A percentile compares a stretch with the other conserved stretches of the same genome.
These are phyloP conservation scores for Cydia splendana DNA, from an alignment of 1,140 invertebrate genomes.

Conservation along the genomic window DNA sequence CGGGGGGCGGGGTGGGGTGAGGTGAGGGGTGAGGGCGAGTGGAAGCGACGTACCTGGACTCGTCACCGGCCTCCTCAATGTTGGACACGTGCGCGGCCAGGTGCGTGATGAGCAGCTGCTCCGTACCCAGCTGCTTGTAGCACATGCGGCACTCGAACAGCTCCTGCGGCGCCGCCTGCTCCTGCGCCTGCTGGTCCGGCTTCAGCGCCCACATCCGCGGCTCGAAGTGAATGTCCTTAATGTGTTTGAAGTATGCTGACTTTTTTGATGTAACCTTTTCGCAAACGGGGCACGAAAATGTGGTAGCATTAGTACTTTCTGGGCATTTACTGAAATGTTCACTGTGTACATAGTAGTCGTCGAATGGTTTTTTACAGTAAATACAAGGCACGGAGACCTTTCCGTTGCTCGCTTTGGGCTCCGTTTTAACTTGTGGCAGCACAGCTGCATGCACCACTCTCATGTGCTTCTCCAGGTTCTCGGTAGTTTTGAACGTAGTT, in stretches of 20 bases:
- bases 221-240: slow-evolving; percentile 51
- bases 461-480: slow-evolving; percentile 67
- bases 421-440: slow-evolving; percentile 41
- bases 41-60: slow-evolving; percentile 51
- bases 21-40: no score
- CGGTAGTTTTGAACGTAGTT: slow-evolving; percentile 59
- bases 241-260: slow-evolving; percentile 54
- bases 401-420: slow-evolving; percentile 33
- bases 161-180: slow-evolving; percentile 27
- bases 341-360: slow-evolving; percentile 57
- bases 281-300: slow-evolving; percentile 59
- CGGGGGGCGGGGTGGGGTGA: no score
- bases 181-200: slow-evolving; percentile 2
- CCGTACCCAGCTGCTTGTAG: slow-evolving; percentile 53
- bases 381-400: slow-evolving; percentile 57
- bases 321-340: slow-evolving; percentile 59
- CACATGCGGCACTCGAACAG: slow-evolving; percentile 68
- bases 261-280: slow-evolving; percentile 48
- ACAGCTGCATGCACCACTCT: slow-evolving; percentile 61
- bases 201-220: slow-evolving; percentile 1
- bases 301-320: slow-evolving; percentile 42
- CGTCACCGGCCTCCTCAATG: slow-evolving; percentile 55
- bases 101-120: slow-evolving; percentile 67
- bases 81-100: slow-evolving; percentile 72
- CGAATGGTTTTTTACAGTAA: slow-evolving; percentile 56